Base-by-base conservation (phyloP, 2,797 vertebrate genomes). In the Liasis olivaceus region DNA sequence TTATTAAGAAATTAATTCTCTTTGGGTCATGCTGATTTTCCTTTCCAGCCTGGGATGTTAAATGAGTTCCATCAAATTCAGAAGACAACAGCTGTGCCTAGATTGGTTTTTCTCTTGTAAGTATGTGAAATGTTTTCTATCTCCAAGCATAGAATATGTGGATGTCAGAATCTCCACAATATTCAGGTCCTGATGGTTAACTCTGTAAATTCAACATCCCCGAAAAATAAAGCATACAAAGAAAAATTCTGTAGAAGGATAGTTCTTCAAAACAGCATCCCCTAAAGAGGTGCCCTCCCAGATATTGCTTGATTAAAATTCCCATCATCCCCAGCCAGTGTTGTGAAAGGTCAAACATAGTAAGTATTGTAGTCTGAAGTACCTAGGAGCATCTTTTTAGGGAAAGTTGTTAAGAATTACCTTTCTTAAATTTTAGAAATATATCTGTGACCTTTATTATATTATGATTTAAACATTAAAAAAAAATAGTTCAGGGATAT, bases 371-470 rank as follows among this genome's bases (percentile, higher is more conserved):
- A 77, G 69, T 77, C 22, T 77, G 72, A 77, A 77, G 72, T 77
- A 42, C 8, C 72, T 42, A 42, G 17, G 7, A 42, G 17, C 72
- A 77, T 77, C 22, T 77, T 36, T 22, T 77, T 77, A 77, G 72
- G 72, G 72, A 77, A 42, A 36, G 17, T 22, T 77, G 72, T 62
- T 77, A 91, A 81, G 31, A 95, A 69, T 94, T 94, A 94, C 72
- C 81, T 94, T 92, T 92, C 92, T 96, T 97, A 96, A 97, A 96
- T 96, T 95, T 95, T 90, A 95, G 81, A 94, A 96, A 94, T 91
- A 90, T 81, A 88, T 90, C 94, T 89, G 6, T 95, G 94, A 95
- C 95, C 95, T 97, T 96, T 96, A 93, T 93, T 92, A 94, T 88
- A 77, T 54, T 95, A 91, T 94, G 94, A 95, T 96, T 96, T 95